Evolutionary conservation across 1,140 invertebrate genomes (phyloP), one percentile per base, ranked within the genome.

Genomic region (Vollenhovia emeryi): DNA sequence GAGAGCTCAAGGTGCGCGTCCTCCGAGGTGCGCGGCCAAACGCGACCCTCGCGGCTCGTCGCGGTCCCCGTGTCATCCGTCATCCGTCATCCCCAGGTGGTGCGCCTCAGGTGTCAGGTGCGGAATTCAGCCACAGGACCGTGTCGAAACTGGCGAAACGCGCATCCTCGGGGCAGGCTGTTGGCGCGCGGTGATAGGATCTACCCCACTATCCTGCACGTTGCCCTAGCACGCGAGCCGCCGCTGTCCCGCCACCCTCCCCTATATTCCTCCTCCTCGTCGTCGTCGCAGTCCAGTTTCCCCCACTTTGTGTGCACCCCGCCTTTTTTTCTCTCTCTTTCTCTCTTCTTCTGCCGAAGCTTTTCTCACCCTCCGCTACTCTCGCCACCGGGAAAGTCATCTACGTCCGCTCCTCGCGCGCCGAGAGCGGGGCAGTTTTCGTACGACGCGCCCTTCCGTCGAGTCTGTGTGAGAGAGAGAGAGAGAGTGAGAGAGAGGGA

Each of bases 401-500:
- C 40, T 79, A 21, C 78, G n/a, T 74, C 66, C 88, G 68, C 71
- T 89, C 75, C 24, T 78, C 33, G 33, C 3, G 33, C 86, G 45
- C 69, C 50, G 73, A 82, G 85, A 89, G 84, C 88, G 87, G 89
- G 83, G 90, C 83, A 93, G 91, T 93, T 90, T 91, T 90, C 85
- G 62, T 86, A 90, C 86, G 88, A 85, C 90, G 90, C 87, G 89
- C 86, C 89, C 87, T 91, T 89, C 69, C 52, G 43, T 73, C 87
- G 50, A 48, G 13, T 18, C 73, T n/a, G n/a, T n/a, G 36, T 1
- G 79, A 80, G 60, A 40, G 8, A 57, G 33, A 27, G 33, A 62
- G 40, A 50, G 30, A 60, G 71, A 84, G 18, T 52, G 40, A 74
- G 66, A 59, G 52, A 21, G 40, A 15, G 13, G 33, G 52, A 59